Percentiles rank a stretch among this genome's conserved stretches.
Conservation (phyloP, 1,140 invertebrate genomes). For the Hesperophylax magnus region DNA sequence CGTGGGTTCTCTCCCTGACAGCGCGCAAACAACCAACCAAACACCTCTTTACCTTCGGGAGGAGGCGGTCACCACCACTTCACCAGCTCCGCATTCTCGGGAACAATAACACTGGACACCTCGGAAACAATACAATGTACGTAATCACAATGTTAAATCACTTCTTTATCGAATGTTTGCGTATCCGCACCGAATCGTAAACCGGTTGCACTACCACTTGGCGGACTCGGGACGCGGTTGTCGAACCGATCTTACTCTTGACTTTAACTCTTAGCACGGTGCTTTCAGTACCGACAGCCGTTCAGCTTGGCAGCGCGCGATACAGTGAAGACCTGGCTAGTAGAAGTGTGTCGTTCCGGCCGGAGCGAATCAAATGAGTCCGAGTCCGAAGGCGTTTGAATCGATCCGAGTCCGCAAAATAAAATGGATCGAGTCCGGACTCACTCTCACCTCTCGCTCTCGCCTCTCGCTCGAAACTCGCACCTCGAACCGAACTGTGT, state of each 20-base stretch:
- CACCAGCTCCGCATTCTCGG: conserved; percentile 1
- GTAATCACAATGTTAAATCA: conserved; percentile 15
- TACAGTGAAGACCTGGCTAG: background rate
- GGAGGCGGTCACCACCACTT: background rate
- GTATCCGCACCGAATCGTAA: background rate
- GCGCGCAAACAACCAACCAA: background rate
- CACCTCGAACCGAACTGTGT: no score
- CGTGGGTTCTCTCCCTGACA: background rate
- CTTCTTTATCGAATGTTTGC: conserved; percentile 17
- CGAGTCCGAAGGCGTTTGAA: no score
- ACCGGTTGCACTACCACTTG: conserved; percentile 16
- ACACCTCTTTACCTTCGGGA: conserved; percentile 20
- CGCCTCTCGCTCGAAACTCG: no score
- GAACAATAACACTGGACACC: background rate
- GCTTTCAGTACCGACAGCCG: background rate
- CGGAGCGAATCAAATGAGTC: no score
- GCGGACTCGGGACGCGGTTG: conserved; percentile 10
- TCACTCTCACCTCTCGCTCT: no score
- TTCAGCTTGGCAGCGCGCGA: background rate
- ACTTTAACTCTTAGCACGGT: background rate
- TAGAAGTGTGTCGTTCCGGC: no score
- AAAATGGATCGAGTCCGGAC: no score
- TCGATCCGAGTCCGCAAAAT: no score
- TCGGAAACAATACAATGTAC: background rate
- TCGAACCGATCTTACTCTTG: conserved; percentile 7